Percentiles rank a stretch among this genome's conserved stretches.
phyloP scores from a whole-genome alignment of 1,140 invertebrate genomes.

The Halictus rubicundus region DNA sequence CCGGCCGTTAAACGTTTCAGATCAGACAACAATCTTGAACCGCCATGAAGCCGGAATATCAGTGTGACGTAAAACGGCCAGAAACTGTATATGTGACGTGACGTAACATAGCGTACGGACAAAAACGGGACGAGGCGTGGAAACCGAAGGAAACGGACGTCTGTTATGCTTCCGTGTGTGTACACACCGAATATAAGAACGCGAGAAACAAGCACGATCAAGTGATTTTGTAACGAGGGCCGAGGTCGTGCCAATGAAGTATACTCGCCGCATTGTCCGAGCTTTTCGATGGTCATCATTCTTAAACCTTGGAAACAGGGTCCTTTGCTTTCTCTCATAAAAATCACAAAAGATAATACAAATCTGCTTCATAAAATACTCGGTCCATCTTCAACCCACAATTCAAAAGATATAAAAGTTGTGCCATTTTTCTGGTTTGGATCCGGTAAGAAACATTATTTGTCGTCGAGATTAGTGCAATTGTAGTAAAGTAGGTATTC shows the following conservation, averaged over 20 bases:
- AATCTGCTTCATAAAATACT: too few species aligned
- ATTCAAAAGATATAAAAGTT: too few species aligned
- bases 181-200: not conserved
- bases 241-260: not conserved
- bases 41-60: not conserved
- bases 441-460: too few species aligned
- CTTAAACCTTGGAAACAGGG: too few species aligned
- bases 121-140: not conserved
- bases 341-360: too few species aligned
- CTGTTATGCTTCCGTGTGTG: slow-evolving; percentile 7
- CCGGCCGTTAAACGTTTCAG: not conserved
- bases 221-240: slow-evolving; percentile 16
- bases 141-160: slow-evolving; percentile 22
- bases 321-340: too few species aligned
- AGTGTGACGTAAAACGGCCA: not conserved
- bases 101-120: not conserved
- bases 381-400: too few species aligned
- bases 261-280: not conserved
- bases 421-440: too few species aligned
- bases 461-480: too few species aligned
- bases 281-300: too few species aligned
- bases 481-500: too few species aligned
- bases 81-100: not conserved
- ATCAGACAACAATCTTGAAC: not conserved
- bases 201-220: not conserved